These are phyloP conservation scores for Drosophila cardini DNA, from an alignment of 1,140 invertebrate genomes.

Conservation along the genomic window DNA sequence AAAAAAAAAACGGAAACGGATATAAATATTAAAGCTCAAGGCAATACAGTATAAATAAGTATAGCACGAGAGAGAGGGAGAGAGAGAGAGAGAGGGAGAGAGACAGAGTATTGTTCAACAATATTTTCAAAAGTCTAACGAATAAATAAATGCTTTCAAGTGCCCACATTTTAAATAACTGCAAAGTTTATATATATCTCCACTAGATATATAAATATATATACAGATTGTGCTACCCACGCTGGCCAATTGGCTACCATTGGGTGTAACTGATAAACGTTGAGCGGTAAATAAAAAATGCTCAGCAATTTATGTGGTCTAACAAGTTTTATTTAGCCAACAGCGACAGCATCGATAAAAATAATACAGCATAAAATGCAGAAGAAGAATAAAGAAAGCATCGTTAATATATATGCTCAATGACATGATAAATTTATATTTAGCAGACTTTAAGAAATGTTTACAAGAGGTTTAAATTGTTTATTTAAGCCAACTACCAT, in stretches of 20 bases:
- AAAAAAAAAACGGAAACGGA: slow-evolving; percentile 44
- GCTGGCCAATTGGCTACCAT: slow-evolving; percentile 53
- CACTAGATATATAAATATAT: slow-evolving; percentile 10
- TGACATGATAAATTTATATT: slow-evolving; percentile 23
- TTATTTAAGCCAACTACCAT: too few relatives aligned
- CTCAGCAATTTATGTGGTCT: slow-evolving; percentile 76
- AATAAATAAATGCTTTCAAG: slow-evolving; percentile 73
- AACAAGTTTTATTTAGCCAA: slow-evolving; percentile 66
- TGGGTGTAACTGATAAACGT: slow-evolving; percentile 70
- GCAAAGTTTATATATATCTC: slow-evolving; percentile 17
- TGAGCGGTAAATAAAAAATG: slow-evolving; percentile 76
- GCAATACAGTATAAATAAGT: slow-evolving; percentile 68
- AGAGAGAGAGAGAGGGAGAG: too few relatives aligned
- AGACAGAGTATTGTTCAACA: slow-evolving; percentile 48
- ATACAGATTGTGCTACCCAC: slow-evolving; percentile 26
- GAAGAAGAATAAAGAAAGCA: neutral
- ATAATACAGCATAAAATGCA: neutral
- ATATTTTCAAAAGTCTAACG: slow-evolving; percentile 78
- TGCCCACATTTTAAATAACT: slow-evolving; percentile 56
- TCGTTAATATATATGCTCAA: neutral
- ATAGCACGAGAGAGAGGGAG: slow-evolving; percentile 25
- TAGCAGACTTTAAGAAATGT: neutral
- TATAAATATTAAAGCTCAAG: slow-evolving; percentile 78
- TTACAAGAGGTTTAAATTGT: too few relatives aligned
- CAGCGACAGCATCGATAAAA: slow-evolving; percentile 41